phyloP scores from a whole-genome alignment of 2,797 vertebrate species.

The Darevskia nairensis region DNA sequence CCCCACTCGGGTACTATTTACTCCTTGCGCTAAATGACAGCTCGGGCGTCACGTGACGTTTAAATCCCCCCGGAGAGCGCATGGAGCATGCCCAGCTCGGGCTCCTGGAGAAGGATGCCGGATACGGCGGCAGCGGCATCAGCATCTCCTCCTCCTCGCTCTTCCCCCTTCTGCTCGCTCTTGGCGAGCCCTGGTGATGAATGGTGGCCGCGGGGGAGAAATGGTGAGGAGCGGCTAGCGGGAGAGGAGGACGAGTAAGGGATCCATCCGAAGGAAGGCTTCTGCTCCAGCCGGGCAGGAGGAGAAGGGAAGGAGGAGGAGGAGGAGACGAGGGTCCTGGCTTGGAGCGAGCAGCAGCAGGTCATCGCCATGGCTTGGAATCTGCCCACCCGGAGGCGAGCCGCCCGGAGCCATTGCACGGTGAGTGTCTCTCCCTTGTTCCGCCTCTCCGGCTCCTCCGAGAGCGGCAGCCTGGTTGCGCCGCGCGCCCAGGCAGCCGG shows the following conservation, averaged over 20 bases:
- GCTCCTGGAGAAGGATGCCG: constrained; percentile 73
- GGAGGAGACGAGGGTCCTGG: not conserved
- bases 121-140: constrained; percentile 64
- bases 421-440: constrained; percentile 68
- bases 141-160: constrained; percentile 50
- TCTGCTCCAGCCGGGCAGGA: not conserved
- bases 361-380: constrained; percentile 36
- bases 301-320: not conserved
- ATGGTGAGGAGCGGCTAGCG: constrained; percentile 67
- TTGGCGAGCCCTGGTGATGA: constrained; percentile 43
- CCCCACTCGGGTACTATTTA: constrained; percentile 68
- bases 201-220: constrained; percentile 33
- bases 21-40: constrained; percentile 80
- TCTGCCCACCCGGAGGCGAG: constrained; percentile 12
- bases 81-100: constrained; percentile 85
- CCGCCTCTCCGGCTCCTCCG: not conserved
- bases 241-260: constrained; percentile 19
- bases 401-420: constrained; percentile 24
- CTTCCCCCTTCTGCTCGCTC: not conserved
- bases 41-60: constrained; percentile 85
- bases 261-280: constrained; percentile 20
- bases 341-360: constrained; percentile 41
- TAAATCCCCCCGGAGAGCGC: constrained; percentile 84
- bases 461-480: constrained; percentile 3
- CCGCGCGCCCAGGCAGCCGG: constrained; percentile 28